These are phyloP conservation scores for Vidua chalybeata DNA, from an alignment of 2,113 vertebrate genomes.

Conservation along the genomic window DNA sequence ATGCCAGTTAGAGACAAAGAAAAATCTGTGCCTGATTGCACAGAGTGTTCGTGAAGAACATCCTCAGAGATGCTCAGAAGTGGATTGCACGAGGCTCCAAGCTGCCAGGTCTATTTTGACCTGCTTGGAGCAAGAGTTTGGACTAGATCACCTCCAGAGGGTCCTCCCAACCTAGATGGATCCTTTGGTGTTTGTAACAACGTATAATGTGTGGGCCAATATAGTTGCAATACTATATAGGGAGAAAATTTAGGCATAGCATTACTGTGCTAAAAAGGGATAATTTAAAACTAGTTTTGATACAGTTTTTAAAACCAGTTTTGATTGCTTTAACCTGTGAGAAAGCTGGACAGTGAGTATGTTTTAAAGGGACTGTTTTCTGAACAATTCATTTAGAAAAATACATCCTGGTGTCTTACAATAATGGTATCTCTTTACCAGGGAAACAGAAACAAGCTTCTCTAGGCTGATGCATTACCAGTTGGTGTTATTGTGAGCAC, in stretches of 20 bases:
- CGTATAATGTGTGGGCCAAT: fast-evolving
- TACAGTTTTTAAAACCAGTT: neutral
- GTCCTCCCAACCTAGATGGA: neutral
- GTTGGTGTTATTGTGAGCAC: neutral
- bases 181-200: neutral
- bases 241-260: neutral
- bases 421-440: neutral
- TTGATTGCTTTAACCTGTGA: neutral
- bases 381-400: neutral
- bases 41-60: fast-evolving
- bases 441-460: neutral
- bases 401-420: neutral
- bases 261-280: neutral
- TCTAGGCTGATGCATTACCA: neutral
- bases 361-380: neutral
- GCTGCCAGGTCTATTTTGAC: neutral
- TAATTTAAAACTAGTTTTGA: neutral
- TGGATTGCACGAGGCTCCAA: fast-evolving
- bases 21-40: neutral
- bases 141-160: neutral
- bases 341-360: fast-evolving
- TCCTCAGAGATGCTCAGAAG: neutral
- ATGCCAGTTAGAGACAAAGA: neutral
- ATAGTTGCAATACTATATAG: neutral
- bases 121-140: neutral